A percentile compares a stretch with the other conserved stretches of the same genome.
These are phyloP conservation scores for Oenanthe melanoleuca DNA, from an alignment of 2,113 vertebrate species.

Conservation along the genomic window DNA sequence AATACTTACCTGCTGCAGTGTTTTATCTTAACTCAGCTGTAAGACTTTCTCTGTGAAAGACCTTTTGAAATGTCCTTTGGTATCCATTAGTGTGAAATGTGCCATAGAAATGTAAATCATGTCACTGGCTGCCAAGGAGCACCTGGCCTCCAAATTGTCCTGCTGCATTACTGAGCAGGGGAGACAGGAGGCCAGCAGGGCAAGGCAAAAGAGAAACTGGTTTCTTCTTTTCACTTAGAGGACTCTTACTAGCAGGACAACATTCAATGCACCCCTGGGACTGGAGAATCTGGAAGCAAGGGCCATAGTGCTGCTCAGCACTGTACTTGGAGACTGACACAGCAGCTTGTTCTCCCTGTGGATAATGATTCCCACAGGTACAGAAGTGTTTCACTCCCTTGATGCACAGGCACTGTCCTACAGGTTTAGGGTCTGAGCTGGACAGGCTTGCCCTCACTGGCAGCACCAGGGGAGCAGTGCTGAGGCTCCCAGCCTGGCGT, in stretches of 20 bases:
- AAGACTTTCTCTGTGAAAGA: background rate
- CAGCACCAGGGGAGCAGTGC: background rate
- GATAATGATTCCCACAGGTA: background rate
- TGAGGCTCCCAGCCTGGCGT: background rate
- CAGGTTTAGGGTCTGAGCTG: background rate
- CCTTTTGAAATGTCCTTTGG: slow-evolving; percentile 16
- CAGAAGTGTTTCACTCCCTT: background rate
- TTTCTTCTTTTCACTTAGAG: background rate
- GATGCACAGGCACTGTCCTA: background rate
- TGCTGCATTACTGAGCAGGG: background rate
- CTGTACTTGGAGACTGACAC: background rate
- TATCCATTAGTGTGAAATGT: slow-evolving; percentile 4
- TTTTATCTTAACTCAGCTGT: background rate
- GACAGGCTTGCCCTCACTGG: background rate
- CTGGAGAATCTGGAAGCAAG: background rate
- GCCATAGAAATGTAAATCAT: slow-evolving; percentile 10
- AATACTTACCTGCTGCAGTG: background rate
- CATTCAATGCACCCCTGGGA: background rate
- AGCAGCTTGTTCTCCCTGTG: background rate
- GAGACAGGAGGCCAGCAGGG: background rate
- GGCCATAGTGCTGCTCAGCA: background rate
- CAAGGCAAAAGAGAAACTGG: background rate
- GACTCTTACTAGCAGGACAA: background rate
- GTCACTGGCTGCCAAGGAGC: background rate
- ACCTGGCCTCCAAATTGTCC: background rate